Evolutionary conservation across 2,888 invertebrate species (phyloP), one percentile per base, ranked within the genome.

Genomic region (Gasteruption jaculator): DNA sequence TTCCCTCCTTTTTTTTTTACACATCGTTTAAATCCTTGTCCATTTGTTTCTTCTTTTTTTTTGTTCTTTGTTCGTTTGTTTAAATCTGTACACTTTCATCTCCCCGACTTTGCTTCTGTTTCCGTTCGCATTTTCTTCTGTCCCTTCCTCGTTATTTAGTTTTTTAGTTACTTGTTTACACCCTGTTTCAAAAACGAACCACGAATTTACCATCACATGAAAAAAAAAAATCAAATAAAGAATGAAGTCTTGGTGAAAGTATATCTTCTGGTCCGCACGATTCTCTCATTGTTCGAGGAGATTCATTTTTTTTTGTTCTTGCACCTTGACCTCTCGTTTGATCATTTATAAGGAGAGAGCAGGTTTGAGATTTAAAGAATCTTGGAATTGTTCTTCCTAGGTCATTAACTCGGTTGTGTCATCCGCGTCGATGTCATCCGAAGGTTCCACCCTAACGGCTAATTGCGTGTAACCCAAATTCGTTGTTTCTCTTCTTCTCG

Each of bases 361-460:
- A 7, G 3, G 4, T 24, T 6, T 36, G 26, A 14, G 15, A 27
- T 27, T 7, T 37, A 21, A 20, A 14, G 27, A 29, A 20, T 37
- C 27, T 38, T n/a, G n/a, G n/a, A n/a, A n/a, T n/a, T n/a, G n/a
- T n/a, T n/a, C n/a, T 11, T 43, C 58, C 52, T 70, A 70, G 49
- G 70, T 68, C 60, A 68, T 68, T 39, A 69, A 55, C 43, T 69
- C 66, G 39, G 62, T 65, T 38, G 64, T 63, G 48, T 68, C 69
- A 33, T 68, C 64, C 8, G 52, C 60, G 27, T 70, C 68, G 10
- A 50, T 52, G n/a, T 70, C 71, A 26, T 69, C 70, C 14, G 62
- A 52, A 11, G 63, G 65, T 38, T 71, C 71, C 45, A 64, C 56
- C 37, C 58, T 57, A 26, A 68, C 61, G 10, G 68, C 59, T 26